phyloP scores from a whole-genome alignment of 2,888 invertebrate genomes.

The Sminthurides aquaticus region DNA sequence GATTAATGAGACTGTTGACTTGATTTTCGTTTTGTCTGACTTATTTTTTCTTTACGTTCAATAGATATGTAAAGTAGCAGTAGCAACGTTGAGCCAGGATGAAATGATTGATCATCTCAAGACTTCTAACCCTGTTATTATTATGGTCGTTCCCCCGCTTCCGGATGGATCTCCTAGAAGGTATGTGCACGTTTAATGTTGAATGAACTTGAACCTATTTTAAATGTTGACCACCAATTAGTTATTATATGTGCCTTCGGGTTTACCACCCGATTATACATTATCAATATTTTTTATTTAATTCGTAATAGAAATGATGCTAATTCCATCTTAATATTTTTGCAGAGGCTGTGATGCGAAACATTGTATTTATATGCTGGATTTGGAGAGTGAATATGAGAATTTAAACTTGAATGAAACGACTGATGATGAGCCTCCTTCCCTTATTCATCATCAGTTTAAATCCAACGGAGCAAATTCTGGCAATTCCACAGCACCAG shows the following conservation, averaged over 20 bases:
- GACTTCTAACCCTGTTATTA: slow-evolving; percentile 78
- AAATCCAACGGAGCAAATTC: slow-evolving; percentile 28
- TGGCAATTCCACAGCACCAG: slow-evolving; percentile 51
- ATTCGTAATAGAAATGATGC: too few species aligned
- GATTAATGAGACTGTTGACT: too few species aligned
- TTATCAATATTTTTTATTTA: too few species aligned
- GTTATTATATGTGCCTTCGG: too few species aligned
- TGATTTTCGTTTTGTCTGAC: too few species aligned
- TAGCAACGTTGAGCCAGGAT: slow-evolving; percentile 79
- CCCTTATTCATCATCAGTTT: slow-evolving; percentile 39
- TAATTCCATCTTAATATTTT: too few species aligned
- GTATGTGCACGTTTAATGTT: slow-evolving; percentile 44
- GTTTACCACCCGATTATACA: too few species aligned
- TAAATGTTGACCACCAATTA: not conserved
- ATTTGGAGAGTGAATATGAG: slow-evolving; percentile 38
- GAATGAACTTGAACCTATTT: not conserved
- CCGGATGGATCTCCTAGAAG: slow-evolving; percentile 61
- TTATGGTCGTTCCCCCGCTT: slow-evolving; percentile 69
- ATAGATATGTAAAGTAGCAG: slow-evolving; percentile 74
- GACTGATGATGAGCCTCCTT: slow-evolving; percentile 41
- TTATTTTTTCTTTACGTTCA: too few species aligned
- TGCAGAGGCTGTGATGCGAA: slow-evolving; percentile 41
- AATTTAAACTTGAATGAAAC: slow-evolving; percentile 42
- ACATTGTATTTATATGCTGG: slow-evolving; percentile 36
- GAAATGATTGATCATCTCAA: slow-evolving; percentile 87